phyloP scores from a whole-genome alignment of 2,113 vertebrate species.

The Pleuronectes platessa region DNA sequence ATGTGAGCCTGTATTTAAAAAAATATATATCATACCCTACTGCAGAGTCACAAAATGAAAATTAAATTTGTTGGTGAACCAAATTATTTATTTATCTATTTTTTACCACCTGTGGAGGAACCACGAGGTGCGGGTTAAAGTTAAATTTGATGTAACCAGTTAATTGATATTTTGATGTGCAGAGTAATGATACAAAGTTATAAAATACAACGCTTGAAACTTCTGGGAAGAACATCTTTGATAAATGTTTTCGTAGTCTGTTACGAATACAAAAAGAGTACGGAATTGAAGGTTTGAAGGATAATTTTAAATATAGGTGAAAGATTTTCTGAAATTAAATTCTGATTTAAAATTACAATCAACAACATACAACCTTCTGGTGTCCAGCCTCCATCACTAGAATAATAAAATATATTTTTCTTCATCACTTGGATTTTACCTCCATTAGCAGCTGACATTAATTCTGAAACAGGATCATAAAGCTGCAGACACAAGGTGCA shows the following conservation, averaged over 20 bases:
- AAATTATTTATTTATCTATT: neutral
- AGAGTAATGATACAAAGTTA: slow-evolving; percentile 3
- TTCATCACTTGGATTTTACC: neutral
- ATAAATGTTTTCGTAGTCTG: too few relatives aligned
- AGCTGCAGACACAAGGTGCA: neutral
- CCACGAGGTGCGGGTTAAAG: too few relatives aligned
- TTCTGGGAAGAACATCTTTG: neutral
- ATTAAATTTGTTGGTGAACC: neutral
- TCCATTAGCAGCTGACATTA: neutral
- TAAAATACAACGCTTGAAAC: neutral
- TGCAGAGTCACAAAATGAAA: too few relatives aligned
- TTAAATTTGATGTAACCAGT: too few relatives aligned
- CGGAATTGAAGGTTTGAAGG: too few relatives aligned
- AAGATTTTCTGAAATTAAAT: too few relatives aligned
- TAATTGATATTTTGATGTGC: neutral
- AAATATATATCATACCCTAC: too few relatives aligned
- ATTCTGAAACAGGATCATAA: slow-evolving; percentile 23
- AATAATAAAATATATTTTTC: neutral
- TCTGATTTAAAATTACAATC: too few relatives aligned
- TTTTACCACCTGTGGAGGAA: too few relatives aligned
- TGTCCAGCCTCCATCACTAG: neutral
- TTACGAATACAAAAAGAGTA: too few relatives aligned
- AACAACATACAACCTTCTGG: neutral
- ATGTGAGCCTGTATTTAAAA: neutral
- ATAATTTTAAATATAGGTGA: too few relatives aligned